Evolutionary conservation across 2,113 vertebrate species (phyloP).

Genomic region (Nycticryphes semicollaris): DNA sequence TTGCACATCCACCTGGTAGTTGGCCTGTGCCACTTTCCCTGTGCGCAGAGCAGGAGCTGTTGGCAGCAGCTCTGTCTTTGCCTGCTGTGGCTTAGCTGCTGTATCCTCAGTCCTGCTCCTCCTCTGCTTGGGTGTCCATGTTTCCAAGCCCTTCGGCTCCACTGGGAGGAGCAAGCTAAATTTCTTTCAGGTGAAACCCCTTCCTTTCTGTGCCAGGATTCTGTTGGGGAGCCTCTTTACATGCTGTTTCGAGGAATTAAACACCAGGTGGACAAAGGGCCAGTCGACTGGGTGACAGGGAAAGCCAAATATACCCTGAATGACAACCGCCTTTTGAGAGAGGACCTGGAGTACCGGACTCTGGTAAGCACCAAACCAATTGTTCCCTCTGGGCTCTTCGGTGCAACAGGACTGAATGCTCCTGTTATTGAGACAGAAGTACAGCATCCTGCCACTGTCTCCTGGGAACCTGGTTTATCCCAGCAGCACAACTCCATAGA

Average conservation of each 20-base stretch:
- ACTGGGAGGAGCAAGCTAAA: background rate
- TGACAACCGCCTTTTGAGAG: slow-evolving; percentile 93
- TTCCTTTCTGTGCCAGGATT: slow-evolving; percentile 79
- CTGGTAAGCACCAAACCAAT: slow-evolving; percentile 77
- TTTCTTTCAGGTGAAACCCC: background rate
- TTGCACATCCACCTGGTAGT: background rate
- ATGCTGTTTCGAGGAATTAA: slow-evolving; percentile 98
- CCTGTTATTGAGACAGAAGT: background rate
- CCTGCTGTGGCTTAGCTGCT: background rate
- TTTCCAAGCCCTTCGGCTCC: background rate
- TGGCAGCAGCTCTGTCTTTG: background rate
- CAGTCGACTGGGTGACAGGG: slow-evolving; percentile 94
- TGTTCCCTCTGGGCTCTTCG: background rate
- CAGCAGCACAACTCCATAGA: background rate
- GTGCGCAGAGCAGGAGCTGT: background rate
- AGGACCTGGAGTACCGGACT: slow-evolving; percentile 94
- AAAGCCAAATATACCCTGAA: slow-evolving; percentile 98
- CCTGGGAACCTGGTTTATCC: background rate
- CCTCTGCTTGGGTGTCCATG: background rate
- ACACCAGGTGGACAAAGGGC: slow-evolving; percentile 97
- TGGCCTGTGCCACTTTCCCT: fast-evolving
- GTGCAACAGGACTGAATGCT: background rate
- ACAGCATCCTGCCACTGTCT: background rate
- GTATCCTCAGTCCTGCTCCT: background rate
- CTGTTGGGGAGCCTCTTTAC: slow-evolving; percentile 93